Conservation (phyloP, 1,140 invertebrate species). For the Papilio helenus region DNA sequence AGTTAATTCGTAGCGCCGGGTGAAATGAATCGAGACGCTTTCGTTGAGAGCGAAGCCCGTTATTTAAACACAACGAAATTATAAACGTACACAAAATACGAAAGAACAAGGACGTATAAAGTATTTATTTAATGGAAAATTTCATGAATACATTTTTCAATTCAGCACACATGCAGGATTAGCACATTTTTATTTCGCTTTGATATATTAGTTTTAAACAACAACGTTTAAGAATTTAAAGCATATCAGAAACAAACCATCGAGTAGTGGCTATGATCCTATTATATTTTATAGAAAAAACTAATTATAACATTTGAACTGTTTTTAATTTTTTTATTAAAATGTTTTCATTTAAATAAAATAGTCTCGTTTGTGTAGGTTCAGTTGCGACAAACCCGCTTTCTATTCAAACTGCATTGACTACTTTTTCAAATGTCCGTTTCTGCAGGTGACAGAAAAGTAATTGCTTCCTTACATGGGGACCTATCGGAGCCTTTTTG, state of each 20-base stretch:
- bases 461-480: conserved; percentile 9
- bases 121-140: neutral
- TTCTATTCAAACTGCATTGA: neutral
- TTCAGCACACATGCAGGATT: neutral
- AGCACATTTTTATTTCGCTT: neutral
- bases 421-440: conserved; percentile 6
- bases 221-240: neutral
- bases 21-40: conserved; percentile 17
- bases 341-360: neutral
- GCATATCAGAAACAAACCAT: no score
- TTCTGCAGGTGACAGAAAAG: conserved; percentile 13
- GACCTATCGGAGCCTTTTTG: neutral
- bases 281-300: neutral
- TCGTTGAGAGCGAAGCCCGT: conserved; percentile 6
- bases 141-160: neutral
- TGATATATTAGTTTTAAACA: neutral
- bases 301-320: neutral
- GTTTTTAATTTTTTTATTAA: neutral
- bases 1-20: conserved; percentile 26
- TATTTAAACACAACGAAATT: conserved; percentile 17
- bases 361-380: neutral
- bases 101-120: conserved; percentile 17
- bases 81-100: conserved; percentile 22
- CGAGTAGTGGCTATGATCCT: neutral
- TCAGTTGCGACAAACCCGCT: neutral